Evolutionary conservation across 1,140 invertebrate genomes (phyloP).

Genomic region (Drosophila dunni): DNA sequence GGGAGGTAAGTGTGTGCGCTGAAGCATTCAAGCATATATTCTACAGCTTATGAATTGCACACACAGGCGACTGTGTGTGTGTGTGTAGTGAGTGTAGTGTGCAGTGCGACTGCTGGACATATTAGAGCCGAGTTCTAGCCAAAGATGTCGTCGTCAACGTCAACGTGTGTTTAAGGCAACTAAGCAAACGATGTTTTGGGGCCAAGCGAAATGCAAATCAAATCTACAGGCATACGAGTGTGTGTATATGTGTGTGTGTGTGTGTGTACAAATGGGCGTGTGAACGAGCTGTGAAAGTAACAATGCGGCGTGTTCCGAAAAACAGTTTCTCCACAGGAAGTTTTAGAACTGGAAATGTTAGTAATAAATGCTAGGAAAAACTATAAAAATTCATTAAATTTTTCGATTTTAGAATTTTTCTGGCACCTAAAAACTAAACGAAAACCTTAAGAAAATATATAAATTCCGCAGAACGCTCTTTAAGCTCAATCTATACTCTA

Average conservation of each 20-base stretch:
- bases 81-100: conserved; percentile 13
- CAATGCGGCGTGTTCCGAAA: conserved; percentile 22
- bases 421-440: not conserved
- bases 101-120: conserved; percentile 18
- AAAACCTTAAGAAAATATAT: not conserved
- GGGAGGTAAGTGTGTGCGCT: conserved; percentile 90
- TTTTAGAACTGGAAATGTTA: too few species aligned
- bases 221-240: conserved; percentile 45
- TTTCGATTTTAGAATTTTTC: not conserved
- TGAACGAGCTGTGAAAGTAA: conserved; percentile 28
- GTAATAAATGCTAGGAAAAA: too few species aligned
- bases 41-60: conserved; percentile 63
- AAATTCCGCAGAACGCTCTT: not conserved
- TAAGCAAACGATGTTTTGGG: conserved; percentile 50
- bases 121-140: conserved; percentile 3
- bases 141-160: conserved; percentile 41
- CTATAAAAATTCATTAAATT: too few species aligned
- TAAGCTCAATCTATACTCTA: not conserved
- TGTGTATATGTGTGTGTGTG: not conserved
- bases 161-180: conserved; percentile 60
- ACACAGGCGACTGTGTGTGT: conserved; percentile 33
- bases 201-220: conserved; percentile 77
- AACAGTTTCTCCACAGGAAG: conserved; percentile 6
- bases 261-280: conserved; percentile 21
- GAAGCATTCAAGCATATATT: conserved; percentile 67